Percentiles rank a stretch among this genome's conserved stretches.
These are phyloP conservation scores for Motacilla tschutschensis DNA, from an alignment of 2,113 vertebrate species.

Conservation along the genomic window DNA sequence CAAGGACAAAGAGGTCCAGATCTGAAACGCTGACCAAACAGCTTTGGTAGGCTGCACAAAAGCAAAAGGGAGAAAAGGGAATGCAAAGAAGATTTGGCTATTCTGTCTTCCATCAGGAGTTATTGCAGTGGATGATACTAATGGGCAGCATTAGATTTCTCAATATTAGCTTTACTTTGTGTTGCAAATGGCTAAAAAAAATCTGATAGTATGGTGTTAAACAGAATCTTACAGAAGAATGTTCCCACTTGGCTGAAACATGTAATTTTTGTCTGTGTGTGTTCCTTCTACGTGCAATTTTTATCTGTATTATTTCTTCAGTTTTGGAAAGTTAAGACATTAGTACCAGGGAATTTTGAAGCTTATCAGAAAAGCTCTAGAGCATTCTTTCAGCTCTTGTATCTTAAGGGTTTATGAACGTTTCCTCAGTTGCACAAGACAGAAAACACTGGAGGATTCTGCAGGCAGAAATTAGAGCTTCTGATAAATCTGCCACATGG, in stretches of 20 bases:
- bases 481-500: neutral
- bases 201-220: neutral
- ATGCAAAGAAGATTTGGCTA: neutral
- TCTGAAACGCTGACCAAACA: neutral
- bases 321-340: neutral
- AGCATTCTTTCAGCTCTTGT: neutral
- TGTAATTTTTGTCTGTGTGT: neutral
- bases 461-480: neutral
- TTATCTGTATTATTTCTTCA: slow-evolving; percentile 4
- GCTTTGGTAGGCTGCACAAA: neutral
- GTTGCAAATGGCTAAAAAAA: neutral
- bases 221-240: neutral
- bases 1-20: neutral
- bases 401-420: neutral
- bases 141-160: neutral
- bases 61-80: neutral
- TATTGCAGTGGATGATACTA: neutral
- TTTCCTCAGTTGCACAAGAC: neutral
- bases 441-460: neutral
- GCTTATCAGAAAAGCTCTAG: slow-evolving; percentile 13
- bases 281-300: neutral
- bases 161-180: neutral
- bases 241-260: neutral
- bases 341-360: neutral
- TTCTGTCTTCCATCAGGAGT: neutral